Evolutionary conservation across 2,888 invertebrate genomes (phyloP), one percentile per base, ranked within the genome.

Genomic region (Bombyx huttoni): DNA sequence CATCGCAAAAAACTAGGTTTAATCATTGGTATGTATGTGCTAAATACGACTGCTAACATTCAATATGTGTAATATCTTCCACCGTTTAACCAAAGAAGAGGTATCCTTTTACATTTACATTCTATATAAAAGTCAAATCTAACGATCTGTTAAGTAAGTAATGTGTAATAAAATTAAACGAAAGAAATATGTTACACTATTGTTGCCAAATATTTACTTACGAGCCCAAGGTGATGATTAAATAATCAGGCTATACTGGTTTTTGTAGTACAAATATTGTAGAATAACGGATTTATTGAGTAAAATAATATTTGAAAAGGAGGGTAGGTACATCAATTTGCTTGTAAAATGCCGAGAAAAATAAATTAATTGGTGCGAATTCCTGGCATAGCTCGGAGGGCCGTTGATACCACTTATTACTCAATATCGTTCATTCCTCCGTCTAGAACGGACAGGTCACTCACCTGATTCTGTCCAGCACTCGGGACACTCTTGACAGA

Each of bases 391-490:
- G 12, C 40, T 40, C 40, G 40, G 9, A 40, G 40, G 40, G 40
- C 40, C 40, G 40, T 40, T 40, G 12, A 40, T 40, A 6, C 40
- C 40, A 12, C 40, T 24, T 24, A 24, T 24, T 24, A 24, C 24
- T 40, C 40, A 40, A 40, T 40, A 12, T 40, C 40, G 40, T 12
- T 40, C 40, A 40, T 40, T 40, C 40, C 40, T 40, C 9, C 40
- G 40, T 49, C 52, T 49, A 49, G 47, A 48, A 54, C 49, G 48
- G 47, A 46, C 53, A 65, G 71, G 62, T 73, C 69, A 68, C 89
- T 89, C 69, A 92, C 92, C 92, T 84, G 90, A 84, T 35, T 81
- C 67, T 40, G 91, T 91, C 92, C 92, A 92, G 75, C 90, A 90
- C 62, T 91, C 90, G 33, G 90, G 82, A 59, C 90, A 90, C 59